A percentile compares a stretch with the other conserved stretches of the same genome.
These are phyloP conservation scores for Drosophila sulfurigaster DNA, from an alignment of 1,140 invertebrate species.

Conservation along the genomic window DNA sequence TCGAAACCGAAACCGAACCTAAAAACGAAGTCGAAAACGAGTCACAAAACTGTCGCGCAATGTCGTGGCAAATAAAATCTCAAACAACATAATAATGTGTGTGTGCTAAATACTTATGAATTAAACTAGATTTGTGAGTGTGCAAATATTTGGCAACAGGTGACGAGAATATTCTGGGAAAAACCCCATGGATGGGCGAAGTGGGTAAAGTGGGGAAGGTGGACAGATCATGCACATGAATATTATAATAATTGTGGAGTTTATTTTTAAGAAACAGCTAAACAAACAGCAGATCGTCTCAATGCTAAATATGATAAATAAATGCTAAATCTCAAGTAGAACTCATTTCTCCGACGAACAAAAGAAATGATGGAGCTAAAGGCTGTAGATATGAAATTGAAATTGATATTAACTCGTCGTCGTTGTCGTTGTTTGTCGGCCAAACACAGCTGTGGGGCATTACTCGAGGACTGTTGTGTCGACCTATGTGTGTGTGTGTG, in stretches of 20 bases:
- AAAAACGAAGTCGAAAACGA: constrained; percentile 33
- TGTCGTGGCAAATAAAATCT: constrained; percentile 52
- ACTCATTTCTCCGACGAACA: constrained; percentile 33
- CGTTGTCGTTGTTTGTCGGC: constrained; percentile 57
- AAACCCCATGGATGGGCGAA: constrained; percentile 52
- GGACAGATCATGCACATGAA: neutral
- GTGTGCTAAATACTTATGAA: constrained; percentile 77
- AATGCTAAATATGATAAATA: constrained; percentile 48
- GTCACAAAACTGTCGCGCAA: constrained; percentile 24
- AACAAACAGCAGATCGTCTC: constrained; percentile 47
- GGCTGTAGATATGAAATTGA: constrained; percentile 20
- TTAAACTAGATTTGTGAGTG: constrained; percentile 80
- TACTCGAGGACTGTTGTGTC: constrained; percentile 6
- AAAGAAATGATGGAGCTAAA: constrained; percentile 1
- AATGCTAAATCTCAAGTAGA: constrained; percentile 72
- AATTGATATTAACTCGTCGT: constrained; percentile 21
- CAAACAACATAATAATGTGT: constrained; percentile 46
- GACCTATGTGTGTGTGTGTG: too few relatives aligned
- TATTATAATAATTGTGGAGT: constrained; percentile 41
- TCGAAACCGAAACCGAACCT: neutral
- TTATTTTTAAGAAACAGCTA: constrained; percentile 67
- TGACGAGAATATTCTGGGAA: constrained; percentile 41
- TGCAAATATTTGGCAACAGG: constrained; percentile 67
- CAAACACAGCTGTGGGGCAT: constrained; percentile 72
- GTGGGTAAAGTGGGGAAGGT: neutral